phyloP scores from a whole-genome alignment of 2,888 invertebrate genomes.

The Clistopyga incitator region DNA sequence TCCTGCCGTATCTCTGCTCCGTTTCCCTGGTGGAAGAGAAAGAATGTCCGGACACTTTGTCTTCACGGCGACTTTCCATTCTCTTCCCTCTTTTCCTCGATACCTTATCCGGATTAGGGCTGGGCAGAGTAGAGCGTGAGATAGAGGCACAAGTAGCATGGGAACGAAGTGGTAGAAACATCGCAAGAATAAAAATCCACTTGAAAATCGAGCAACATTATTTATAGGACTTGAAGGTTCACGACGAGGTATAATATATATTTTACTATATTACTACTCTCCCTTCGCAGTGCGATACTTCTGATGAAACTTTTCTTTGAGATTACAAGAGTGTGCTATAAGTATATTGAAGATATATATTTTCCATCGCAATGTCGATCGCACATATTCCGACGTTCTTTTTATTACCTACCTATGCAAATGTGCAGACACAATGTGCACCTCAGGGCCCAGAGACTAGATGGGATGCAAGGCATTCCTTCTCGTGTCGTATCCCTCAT shows the following conservation, averaged over 20 bases:
- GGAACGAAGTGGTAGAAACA: constrained; percentile 32
- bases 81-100: constrained; percentile 37
- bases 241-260: constrained; percentile 17
- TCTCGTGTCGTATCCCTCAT: constrained; percentile 16
- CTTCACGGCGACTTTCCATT: constrained; percentile 54
- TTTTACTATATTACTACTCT: constrained; percentile 7
- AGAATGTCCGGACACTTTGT: constrained; percentile 63
- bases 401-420: not conserved
- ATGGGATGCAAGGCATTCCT: not conserved
- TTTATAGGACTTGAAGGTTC: constrained; percentile 36
- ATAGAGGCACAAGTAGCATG: constrained; percentile 19
- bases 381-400: not conserved
- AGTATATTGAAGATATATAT: constrained; percentile 14
- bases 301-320: constrained; percentile 31
- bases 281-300: constrained; percentile 18
- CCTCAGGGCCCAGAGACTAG: not conserved
- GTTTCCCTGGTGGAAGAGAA: constrained; percentile 50
- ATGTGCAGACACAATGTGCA: not conserved
- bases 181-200: constrained; percentile 51
- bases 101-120: constrained; percentile 60
- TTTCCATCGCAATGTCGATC: constrained; percentile 22
- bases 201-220: constrained; percentile 51
- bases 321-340: constrained; percentile 10
- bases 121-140: constrained; percentile 44
- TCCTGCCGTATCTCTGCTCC: constrained; percentile 47